phyloP scores from a whole-genome alignment of 2,113 vertebrate species.

The Melanerpes formicivorus region DNA sequence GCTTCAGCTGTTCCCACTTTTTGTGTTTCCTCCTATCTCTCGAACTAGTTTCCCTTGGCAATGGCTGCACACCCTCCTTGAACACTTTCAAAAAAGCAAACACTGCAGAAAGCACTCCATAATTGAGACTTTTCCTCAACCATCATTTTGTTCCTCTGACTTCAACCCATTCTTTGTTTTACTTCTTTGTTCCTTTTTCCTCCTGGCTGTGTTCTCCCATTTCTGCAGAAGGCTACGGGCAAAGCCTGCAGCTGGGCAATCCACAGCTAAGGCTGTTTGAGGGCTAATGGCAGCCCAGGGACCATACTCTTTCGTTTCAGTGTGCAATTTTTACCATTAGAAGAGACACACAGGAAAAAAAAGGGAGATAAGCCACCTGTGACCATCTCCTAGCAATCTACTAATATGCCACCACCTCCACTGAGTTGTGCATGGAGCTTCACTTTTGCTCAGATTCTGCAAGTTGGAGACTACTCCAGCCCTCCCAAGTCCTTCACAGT shows the following conservation, averaged over 20 bases:
- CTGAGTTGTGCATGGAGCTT: rapidly evolving
- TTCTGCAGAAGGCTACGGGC: background rate
- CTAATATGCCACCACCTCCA: background rate
- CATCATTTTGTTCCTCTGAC: background rate
- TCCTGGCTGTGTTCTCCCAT: background rate
- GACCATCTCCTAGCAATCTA: background rate
- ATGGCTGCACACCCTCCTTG: background rate
- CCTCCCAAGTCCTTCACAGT: background rate
- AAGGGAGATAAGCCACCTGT: no score
- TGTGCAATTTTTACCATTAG: background rate
- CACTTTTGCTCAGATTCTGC: background rate
- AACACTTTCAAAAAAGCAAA: background rate
- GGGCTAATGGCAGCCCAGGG: background rate
- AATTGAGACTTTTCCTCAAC: background rate
- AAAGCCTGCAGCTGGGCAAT: background rate
- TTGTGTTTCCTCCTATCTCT: background rate
- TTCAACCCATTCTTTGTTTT: background rate
- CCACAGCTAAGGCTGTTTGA: background rate
- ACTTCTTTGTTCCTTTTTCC: background rate
- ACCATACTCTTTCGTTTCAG: background rate
- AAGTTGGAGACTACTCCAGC: background rate
- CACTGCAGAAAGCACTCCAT: background rate
- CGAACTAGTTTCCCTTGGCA: background rate
- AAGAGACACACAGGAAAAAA: background rate
- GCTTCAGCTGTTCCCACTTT: background rate